A percentile compares a stretch with the other conserved stretches of the same genome.
Evolutionary conservation across 1,140 invertebrate species (phyloP).

Genomic region (Diachasma alloeum): DNA sequence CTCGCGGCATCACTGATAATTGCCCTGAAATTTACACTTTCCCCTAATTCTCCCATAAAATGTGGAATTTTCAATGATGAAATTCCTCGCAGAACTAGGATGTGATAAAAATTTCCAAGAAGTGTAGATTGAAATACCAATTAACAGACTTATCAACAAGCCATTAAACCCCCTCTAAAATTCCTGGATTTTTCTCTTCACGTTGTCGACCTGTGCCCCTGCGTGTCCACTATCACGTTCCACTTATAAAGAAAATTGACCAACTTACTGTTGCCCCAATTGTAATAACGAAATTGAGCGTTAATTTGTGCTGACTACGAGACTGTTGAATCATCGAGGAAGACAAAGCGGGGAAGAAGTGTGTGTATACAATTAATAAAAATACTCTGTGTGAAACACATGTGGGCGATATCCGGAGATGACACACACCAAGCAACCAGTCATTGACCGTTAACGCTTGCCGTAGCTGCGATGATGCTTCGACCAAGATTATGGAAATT

Average conservation of each 20-base stretch:
- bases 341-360: background rate
- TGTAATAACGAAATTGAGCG: background rate
- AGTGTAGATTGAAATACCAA: too few relatives aligned
- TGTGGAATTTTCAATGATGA: too few relatives aligned
- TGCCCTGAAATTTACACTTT: too few relatives aligned
- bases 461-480: background rate
- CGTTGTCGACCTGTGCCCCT: too few relatives aligned
- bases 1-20: too few relatives aligned
- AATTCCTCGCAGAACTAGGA: too few relatives aligned
- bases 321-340: background rate
- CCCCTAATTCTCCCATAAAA: too few relatives aligned
- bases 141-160: too few relatives aligned
- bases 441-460: background rate
- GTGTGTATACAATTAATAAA: background rate
- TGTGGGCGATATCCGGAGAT: slow-evolving; percentile 12
- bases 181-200: too few relatives aligned
- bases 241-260: background rate
- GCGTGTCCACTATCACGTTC: background rate
- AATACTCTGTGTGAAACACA: background rate
- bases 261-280: background rate
- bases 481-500: slow-evolving; percentile 14
- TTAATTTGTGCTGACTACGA: background rate
- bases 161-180: too few relatives aligned
- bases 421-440: slow-evolving; percentile 1
- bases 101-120: too few relatives aligned